Percentiles rank a stretch among this genome's conserved stretches.
Evolutionary conservation across 2,888 invertebrate genomes (phyloP).

Genomic region (Aethes cnicana): DNA sequence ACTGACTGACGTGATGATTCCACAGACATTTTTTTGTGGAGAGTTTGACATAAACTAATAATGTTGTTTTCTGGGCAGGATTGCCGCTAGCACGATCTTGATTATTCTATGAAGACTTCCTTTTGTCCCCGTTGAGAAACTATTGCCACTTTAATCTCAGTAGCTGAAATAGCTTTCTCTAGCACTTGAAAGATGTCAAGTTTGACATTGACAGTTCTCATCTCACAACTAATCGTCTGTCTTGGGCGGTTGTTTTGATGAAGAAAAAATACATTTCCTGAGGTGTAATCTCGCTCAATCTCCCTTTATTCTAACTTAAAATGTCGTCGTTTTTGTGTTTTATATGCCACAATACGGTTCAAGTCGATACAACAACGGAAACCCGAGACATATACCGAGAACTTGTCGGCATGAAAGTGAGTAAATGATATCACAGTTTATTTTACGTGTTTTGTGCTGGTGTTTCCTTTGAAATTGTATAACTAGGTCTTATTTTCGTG

Average conservation of each 20-base stretch:
- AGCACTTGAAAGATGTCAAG: background rate
- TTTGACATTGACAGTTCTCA: background rate
- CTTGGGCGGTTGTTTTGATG: too few species aligned
- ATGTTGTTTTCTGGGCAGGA: conserved; percentile 1
- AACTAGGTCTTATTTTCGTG: too few species aligned
- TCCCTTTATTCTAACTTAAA: background rate
- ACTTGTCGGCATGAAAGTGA: conserved; percentile 66
- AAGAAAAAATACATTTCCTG: too few species aligned
- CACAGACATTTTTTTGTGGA: conserved; percentile 36
- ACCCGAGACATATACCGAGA: conserved; percentile 69
- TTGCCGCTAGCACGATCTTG: conserved; percentile 16
- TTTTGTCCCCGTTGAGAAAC: too few species aligned
- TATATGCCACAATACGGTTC: conserved; percentile 65
- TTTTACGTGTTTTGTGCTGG: too few species aligned
- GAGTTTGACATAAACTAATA: conserved; percentile 8
- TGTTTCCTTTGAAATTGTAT: too few species aligned
- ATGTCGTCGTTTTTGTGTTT: conserved; percentile 54
- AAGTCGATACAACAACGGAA: conserved; percentile 60
- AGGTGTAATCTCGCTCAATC: too few species aligned
- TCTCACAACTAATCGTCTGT: too few species aligned
- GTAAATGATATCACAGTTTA: conserved; percentile 33
- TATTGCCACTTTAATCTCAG: too few species aligned
- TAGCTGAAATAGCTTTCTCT: background rate
- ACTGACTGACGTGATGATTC: conserved; percentile 42
- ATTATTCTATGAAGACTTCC: background rate